Evolutionary conservation across 2,888 invertebrate genomes (phyloP).

Genomic region (Pollenia angustigena): DNA sequence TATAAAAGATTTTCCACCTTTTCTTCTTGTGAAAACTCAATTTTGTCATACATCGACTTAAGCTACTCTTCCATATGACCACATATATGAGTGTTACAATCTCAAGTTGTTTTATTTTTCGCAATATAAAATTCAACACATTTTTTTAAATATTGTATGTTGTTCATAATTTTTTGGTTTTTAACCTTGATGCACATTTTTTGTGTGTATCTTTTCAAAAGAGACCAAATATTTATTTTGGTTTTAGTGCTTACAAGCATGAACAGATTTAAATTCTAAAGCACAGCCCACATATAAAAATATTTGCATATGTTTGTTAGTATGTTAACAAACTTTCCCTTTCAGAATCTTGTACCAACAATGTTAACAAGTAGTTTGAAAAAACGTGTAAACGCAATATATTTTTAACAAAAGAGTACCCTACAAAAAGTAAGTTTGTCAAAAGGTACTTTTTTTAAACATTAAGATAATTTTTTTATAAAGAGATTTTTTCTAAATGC

Average conservation of each 20-base stretch:
- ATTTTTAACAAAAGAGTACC: too few species aligned
- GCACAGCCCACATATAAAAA: neutral
- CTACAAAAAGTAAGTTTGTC: too few species aligned
- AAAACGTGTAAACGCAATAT: neutral
- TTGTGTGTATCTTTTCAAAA: neutral
- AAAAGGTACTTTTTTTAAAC: too few species aligned
- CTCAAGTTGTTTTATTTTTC: too few species aligned
- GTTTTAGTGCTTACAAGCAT: slow-evolving; percentile 10
- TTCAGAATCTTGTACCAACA: slow-evolving; percentile 24
- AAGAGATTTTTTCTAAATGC: too few species aligned
- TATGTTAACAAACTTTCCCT: neutral
- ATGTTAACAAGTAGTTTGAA: neutral
- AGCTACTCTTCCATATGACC: too few species aligned
- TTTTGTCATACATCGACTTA: too few species aligned
- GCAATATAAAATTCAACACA: too few species aligned
- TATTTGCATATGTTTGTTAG: neutral
- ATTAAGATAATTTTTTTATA: too few species aligned
- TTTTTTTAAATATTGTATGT: neutral
- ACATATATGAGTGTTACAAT: too few species aligned
- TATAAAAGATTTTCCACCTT: too few species aligned
- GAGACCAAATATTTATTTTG: slow-evolving; percentile 35
- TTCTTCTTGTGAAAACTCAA: too few species aligned
- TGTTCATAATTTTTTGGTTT: slow-evolving; percentile 9
- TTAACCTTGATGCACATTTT: slow-evolving; percentile 17
- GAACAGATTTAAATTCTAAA: neutral